Conservation (phyloP, 1,140 invertebrate species). For the Cryptotermes secundus region DNA sequence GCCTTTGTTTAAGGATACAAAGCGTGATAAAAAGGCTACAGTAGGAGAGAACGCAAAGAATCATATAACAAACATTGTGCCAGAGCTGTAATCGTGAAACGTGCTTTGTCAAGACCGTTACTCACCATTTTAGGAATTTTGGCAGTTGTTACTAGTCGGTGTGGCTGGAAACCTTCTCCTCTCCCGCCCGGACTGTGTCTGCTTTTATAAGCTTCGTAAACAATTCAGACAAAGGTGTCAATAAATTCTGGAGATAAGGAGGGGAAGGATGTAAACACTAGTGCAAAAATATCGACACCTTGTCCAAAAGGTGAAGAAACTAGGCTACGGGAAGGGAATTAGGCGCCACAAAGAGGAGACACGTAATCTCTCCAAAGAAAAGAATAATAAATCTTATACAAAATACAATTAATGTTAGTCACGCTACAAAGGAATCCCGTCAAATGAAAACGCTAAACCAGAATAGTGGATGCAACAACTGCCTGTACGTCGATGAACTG, state of each 20-base stretch:
- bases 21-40: too few relatives aligned
- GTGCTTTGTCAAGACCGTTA: not conserved
- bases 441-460: not conserved
- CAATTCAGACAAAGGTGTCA: not conserved
- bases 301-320: not conserved
- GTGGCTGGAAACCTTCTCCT: not conserved
- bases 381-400: not conserved
- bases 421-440: not conserved
- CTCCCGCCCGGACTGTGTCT: not conserved
- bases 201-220: not conserved
- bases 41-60: too few relatives aligned
- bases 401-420: not conserved
- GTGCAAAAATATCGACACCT: not conserved
- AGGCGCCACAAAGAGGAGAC: not conserved
- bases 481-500: not conserved
- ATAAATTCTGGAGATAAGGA: not conserved
- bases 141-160: not conserved
- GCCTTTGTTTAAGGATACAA: too few relatives aligned
- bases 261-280: not conserved
- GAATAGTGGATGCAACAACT: not conserved
- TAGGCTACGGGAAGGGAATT: not conserved
- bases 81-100: too few relatives aligned
- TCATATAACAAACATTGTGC: too few relatives aligned
- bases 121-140: not conserved
- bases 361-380: not conserved